A percentile compares a stretch with the other conserved stretches of the same genome.
phyloP scores from a whole-genome alignment of 2,113 vertebrate species.

The Malurus melanocephalus region DNA sequence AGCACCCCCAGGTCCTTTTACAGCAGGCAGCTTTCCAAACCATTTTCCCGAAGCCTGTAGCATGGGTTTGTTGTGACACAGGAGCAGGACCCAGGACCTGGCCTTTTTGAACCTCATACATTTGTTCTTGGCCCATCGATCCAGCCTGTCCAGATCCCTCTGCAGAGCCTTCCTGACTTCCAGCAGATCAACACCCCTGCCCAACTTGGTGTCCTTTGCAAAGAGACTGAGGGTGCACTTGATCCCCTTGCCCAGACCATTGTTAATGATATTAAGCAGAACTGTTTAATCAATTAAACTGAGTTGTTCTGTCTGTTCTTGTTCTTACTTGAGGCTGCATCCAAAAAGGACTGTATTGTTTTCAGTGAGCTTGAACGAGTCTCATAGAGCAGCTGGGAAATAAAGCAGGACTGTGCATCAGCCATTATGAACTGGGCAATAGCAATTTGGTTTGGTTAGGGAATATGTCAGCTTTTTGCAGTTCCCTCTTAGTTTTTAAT shows the following conservation, averaged over 20 bases:
- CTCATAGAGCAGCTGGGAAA: not conserved
- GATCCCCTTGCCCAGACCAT: not conserved
- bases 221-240: not conserved
- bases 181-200: not conserved
- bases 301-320: not conserved
- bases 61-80: not conserved
- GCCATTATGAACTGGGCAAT: not conserved
- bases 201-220: not conserved
- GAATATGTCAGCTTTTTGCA: not conserved
- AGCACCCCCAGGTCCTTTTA: not conserved
- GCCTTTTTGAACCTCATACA: not conserved
- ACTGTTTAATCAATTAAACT: not conserved
- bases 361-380: not conserved
- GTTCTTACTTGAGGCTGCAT: not conserved
- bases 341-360: not conserved
- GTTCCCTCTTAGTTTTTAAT: constrained; percentile 12
- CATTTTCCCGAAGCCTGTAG: not conserved
- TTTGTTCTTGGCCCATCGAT: not conserved
- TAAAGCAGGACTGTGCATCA: not conserved
- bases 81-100: not conserved
- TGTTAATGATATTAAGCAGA: not conserved
- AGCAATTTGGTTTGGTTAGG: not conserved
- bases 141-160: not conserved
- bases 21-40: not conserved
- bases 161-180: not conserved